A percentile compares a stretch with the other conserved stretches of the same genome.
Conservation (phyloP, 2,888 invertebrate species). For the Scrobipalpa atriplicella region DNA sequence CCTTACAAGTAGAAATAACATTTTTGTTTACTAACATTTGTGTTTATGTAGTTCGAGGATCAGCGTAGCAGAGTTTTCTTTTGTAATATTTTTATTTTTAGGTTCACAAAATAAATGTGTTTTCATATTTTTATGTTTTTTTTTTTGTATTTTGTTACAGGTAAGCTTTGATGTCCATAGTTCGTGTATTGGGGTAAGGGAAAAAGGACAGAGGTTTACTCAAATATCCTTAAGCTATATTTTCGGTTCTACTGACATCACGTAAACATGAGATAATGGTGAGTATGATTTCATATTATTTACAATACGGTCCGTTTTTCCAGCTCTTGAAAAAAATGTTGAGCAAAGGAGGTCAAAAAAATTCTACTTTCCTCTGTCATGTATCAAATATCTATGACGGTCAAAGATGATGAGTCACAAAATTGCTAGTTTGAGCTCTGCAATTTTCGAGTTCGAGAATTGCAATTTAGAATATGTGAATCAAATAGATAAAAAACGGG, state of each 20-base stretch:
- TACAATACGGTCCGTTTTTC: too few species aligned
- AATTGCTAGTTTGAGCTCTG: too few species aligned
- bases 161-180: slow-evolving; percentile 12
- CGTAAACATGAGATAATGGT: neutral
- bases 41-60: neutral
- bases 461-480: too few species aligned
- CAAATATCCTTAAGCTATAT: neutral
- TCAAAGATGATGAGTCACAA: too few species aligned
- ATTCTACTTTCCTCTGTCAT: too few species aligned
- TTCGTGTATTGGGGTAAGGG: neutral
- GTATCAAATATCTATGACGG: too few species aligned
- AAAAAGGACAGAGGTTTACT: neutral
- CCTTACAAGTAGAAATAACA: too few species aligned
- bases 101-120: neutral
- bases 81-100: neutral
- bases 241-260: neutral
- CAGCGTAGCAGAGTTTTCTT: neutral
- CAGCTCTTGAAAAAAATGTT: too few species aligned
- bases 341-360: too few species aligned
- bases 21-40: too few species aligned
- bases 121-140: neutral
- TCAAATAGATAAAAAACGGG: too few species aligned
- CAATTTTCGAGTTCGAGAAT: too few species aligned
- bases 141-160: slow-evolving; percentile 21
- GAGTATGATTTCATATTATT: neutral